phyloP scores from a whole-genome alignment of 2,797 vertebrate species.

The Macroramphosus scolopax region DNA sequence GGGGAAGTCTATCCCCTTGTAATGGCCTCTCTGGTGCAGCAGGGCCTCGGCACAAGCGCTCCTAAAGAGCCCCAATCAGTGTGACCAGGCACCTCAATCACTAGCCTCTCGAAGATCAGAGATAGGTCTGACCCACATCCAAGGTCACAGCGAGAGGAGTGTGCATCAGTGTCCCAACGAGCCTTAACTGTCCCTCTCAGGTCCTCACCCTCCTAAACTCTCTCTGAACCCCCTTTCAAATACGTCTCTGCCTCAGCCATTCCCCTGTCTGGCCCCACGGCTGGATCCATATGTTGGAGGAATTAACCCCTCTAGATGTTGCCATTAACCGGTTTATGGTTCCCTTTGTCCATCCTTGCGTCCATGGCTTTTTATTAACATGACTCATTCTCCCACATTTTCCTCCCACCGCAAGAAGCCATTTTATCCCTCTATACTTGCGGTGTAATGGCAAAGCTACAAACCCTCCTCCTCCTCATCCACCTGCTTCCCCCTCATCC shows the following conservation, averaged over 20 bases:
- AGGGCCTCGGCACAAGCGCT: constrained; percentile 35
- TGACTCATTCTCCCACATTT: constrained; percentile 55
- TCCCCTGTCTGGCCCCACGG: constrained; percentile 43
- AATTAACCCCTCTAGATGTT: constrained; percentile 47
- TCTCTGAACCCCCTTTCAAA: constrained; percentile 32
- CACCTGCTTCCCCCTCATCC: constrained; percentile 34
- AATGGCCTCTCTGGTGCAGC: constrained; percentile 63
- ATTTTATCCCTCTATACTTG: constrained; percentile 58
- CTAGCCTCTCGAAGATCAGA: constrained; percentile 49
- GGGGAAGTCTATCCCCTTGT: constrained; percentile 41
- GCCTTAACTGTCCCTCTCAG: constrained; percentile 41
- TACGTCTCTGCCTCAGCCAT: constrained; percentile 41
- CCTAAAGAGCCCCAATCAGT: constrained; percentile 71
- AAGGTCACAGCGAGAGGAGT: constrained; percentile 50
- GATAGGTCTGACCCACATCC: constrained; percentile 41
- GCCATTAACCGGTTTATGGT: constrained; percentile 59
- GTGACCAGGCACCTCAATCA: constrained; percentile 67
- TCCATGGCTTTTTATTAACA: constrained; percentile 61
- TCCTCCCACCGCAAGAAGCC: constrained; percentile 52
- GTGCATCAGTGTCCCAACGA: too few relatives aligned
- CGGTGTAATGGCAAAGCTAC: constrained; percentile 42
- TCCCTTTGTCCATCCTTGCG: constrained; percentile 48
- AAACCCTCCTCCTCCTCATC: constrained; percentile 18
- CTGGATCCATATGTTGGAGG: constrained; percentile 57
- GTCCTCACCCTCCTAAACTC: constrained; percentile 41